Evolutionary conservation across 2,888 invertebrate species (phyloP).

Genomic region (Dyspetes luteomarginatus): DNA sequence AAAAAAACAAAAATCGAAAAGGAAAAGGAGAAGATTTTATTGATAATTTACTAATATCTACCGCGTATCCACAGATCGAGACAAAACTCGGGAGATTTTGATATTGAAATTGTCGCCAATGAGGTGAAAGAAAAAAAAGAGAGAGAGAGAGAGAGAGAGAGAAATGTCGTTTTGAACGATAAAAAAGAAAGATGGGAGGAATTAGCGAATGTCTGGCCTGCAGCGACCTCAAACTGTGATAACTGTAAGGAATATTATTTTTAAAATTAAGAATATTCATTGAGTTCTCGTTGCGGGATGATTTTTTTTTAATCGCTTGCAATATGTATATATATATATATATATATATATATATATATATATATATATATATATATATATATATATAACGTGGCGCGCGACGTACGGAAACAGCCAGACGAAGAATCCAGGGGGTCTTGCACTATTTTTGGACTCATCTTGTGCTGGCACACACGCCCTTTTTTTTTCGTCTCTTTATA

Average conservation of each 20-base stretch:
- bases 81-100: slow-evolving; percentile 7
- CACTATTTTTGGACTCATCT: slow-evolving; percentile 60
- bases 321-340: no score
- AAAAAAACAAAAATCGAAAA: slow-evolving; percentile 54
- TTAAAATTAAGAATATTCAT: slow-evolving; percentile 63
- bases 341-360: slow-evolving; percentile 8
- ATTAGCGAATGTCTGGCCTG: slow-evolving; percentile 74
- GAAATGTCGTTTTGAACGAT: slow-evolving; percentile 5
- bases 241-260: slow-evolving; percentile 82
- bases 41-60: slow-evolving; percentile 25
- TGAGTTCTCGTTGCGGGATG: no score
- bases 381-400: neutral
- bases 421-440: slow-evolving; percentile 60
- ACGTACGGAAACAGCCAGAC: slow-evolving; percentile 51
- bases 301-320: no score
- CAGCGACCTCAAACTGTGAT: slow-evolving; percentile 83
- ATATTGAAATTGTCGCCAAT: slow-evolving; percentile 7
- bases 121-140: slow-evolving; percentile 68
- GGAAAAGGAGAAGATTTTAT: slow-evolving; percentile 37
- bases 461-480: slow-evolving; percentile 28
- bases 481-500: slow-evolving; percentile 17
- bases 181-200: slow-evolving; percentile 39
- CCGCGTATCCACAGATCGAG: slow-evolving; percentile 18
- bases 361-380: slow-evolving; percentile 4
- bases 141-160: neutral